phyloP scores from a whole-genome alignment of 2,113 vertebrate species.

The Uria lomvia region DNA sequence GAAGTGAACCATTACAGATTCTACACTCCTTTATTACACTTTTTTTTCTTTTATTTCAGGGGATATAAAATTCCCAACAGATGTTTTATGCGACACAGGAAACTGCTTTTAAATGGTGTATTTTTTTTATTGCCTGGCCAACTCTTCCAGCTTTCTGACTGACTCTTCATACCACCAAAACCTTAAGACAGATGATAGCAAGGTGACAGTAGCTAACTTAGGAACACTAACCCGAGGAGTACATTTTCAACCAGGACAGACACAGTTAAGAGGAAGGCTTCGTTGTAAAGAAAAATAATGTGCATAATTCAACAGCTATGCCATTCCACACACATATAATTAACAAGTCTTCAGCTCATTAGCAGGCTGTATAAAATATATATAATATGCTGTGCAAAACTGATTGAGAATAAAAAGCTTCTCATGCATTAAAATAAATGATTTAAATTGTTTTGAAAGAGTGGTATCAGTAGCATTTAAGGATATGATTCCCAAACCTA shows the following conservation, averaged over 20 bases:
- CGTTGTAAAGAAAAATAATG: slow-evolving; percentile 19
- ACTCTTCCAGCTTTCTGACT: neutral
- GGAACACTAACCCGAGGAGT: neutral
- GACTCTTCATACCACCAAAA: neutral
- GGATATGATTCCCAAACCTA: neutral
- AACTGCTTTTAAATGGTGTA: neutral
- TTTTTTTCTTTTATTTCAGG: neutral
- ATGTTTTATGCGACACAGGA: neutral
- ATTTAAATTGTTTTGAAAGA: slow-evolving; percentile 33
- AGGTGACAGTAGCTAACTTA: neutral
- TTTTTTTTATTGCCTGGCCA: neutral
- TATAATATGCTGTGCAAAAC: slow-evolving; percentile 44
- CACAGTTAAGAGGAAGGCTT: slow-evolving; percentile 21
- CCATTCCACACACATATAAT: slow-evolving; percentile 50
- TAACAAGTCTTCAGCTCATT: slow-evolving; percentile 63
- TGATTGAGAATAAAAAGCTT: slow-evolving; percentile 54
- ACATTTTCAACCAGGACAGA: neutral
- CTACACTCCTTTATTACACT: neutral
- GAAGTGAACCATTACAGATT: slow-evolving; percentile 3
- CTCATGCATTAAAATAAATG: slow-evolving; percentile 46
- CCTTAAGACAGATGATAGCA: neutral
- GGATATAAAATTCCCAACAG: neutral
- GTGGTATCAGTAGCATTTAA: neutral
- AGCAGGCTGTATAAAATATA: slow-evolving; percentile 63
- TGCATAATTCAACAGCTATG: slow-evolving; percentile 60